Evolutionary conservation across 2,797 vertebrate species (phyloP).

Genomic region (Carduelis carduelis): DNA sequence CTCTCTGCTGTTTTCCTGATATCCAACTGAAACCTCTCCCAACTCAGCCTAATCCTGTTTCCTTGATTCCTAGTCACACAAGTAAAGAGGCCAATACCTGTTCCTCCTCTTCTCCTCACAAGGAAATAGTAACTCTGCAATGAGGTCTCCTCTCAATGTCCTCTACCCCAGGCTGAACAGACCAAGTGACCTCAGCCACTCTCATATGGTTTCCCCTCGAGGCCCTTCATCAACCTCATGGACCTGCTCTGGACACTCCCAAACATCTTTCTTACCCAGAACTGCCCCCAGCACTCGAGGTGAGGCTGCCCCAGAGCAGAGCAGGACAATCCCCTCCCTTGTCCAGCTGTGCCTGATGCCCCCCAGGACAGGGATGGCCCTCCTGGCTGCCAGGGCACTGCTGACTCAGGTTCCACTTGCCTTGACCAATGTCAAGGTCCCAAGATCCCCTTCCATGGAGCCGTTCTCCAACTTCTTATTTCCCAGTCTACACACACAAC

Average conservation of each 20-base stretch:
- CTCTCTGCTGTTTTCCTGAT: neutral
- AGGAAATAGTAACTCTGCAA: neutral
- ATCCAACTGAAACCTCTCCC: neutral
- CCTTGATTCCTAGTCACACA: neutral
- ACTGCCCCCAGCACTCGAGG: fast-evolving
- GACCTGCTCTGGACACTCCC: neutral
- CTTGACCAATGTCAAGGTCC: fast-evolving
- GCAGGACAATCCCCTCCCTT: neutral
- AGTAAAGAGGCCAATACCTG: neutral
- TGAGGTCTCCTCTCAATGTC: neutral
- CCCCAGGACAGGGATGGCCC: fast-evolving
- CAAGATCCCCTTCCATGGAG: neutral
- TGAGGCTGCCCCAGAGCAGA: neutral
- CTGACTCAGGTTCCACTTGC: fast-evolving
- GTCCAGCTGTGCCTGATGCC: fast-evolving
- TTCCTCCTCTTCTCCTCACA: neutral
- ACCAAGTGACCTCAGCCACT: neutral
- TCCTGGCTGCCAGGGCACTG: neutral
- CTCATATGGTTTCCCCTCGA: neutral
- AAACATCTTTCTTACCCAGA: neutral
- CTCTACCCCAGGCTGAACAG: neutral
- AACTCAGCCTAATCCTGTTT: neutral
- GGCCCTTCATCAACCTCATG: neutral
- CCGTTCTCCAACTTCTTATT: neutral
- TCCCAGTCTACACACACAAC: neutral